Conservation (phyloP, 2,113 vertebrate species). For the Chaetodon trifascialis region DNA sequence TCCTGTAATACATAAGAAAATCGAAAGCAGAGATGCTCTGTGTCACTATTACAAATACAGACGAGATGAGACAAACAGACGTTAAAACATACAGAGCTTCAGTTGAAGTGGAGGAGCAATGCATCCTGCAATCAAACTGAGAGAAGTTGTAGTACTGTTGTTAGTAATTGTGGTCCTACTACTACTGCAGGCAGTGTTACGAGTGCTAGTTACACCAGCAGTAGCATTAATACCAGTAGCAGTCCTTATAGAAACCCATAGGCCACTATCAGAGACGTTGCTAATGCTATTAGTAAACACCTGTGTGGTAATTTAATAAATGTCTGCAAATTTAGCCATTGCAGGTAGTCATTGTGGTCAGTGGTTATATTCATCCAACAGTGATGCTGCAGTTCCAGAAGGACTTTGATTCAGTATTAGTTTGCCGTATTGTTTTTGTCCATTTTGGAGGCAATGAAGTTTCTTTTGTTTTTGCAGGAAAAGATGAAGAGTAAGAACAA, state of each 20-base stretch:
- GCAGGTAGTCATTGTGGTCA: background rate
- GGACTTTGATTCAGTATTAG: conserved; percentile 2
- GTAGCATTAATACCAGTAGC: background rate
- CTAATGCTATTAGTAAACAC: background rate
- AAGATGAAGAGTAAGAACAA: conserved; percentile 99
- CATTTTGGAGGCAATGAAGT: background rate
- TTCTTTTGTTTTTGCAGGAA: conserved; percentile 83
- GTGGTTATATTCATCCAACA: background rate
- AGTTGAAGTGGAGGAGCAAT: background rate
- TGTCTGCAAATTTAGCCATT: too few species aligned
- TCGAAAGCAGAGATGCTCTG: background rate
- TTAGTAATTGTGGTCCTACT: background rate
- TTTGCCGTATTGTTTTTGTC: background rate
- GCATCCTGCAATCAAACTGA: background rate
- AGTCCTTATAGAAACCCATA: background rate
- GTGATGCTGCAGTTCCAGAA: too few species aligned
- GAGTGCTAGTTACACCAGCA: background rate
- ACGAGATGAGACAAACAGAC: background rate
- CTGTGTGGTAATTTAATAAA: too few species aligned
- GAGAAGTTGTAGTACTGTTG: background rate
- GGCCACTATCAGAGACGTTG: background rate
- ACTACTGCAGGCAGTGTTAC: background rate
- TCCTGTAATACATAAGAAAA: background rate
- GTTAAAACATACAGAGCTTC: background rate
- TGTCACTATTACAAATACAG: background rate